Base-by-base conservation (phyloP, 2,797 vertebrate species). In the Squalus acanthias region DNA sequence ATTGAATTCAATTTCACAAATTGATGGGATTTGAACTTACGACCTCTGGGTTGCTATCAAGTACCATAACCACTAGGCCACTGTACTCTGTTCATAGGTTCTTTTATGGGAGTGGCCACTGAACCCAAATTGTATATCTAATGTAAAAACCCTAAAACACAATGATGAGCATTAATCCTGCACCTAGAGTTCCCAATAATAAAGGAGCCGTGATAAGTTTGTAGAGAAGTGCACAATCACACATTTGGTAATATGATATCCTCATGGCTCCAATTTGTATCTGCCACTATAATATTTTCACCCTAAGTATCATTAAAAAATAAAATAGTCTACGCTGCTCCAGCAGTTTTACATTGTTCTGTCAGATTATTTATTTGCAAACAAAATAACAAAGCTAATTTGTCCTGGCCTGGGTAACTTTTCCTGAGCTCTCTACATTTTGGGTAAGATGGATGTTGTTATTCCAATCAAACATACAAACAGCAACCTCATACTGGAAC, bases 401-500 rank as follows among this genome's bases (percentile, higher is more conserved):
- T 74, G 2, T 95, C 50, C 50, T 24, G n/a, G 8, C 12, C 65
- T 50, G 46, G 50, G 6, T 88, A 53, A 50, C 67, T 70, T 17
- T 50, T 69, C 26, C 13, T 33, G 50, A 74, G 24, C 69, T 76
- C 50, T 33, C 29, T 33, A 17, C 70, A 57, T 57, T 95, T 95
- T 95, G 50, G 69, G 24, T 33, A 74, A 74, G 94, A 95, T 95
- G 26, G 6, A 74, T 74, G 50, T 50, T 76, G 26, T 57, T 76
- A 76, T 76, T 76, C 29, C 53, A 76, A 95, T 95, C 94, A 74
- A 74, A 95, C 50, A 2, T 46, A 74, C 91, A 50, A 46, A 69
- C 91, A 53, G 26, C 5, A n/a, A 50, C 46, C 50, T 72, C 26
- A 53, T 74, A 29, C 12, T 33, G 67, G 97, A 97, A 97, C 97